Base-by-base conservation (phyloP, 2,797 vertebrate genomes). In the Arvicola amphibius region DNA sequence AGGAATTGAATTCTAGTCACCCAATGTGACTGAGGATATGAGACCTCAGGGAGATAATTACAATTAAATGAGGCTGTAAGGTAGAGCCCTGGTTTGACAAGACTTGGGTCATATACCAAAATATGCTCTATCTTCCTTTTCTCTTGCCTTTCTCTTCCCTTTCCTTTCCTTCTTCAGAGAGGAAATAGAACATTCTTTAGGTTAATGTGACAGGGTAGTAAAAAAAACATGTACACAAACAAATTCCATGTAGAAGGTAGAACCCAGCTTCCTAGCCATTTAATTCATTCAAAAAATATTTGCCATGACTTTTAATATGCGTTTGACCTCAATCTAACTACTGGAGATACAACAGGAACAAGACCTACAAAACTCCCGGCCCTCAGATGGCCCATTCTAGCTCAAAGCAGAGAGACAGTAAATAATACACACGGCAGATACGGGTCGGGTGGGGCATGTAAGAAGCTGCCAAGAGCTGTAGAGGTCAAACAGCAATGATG, bases 251-350 rank as follows among this genome's bases (percentile, higher is more conserved):
- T 56, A 19, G n/a, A 94, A 92, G 40, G 37, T 73, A 29, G 94
- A 73, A 86, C 6, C 29, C 65, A 94, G 40, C 40, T 37, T 69
- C 34, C 88, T 79, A 71, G 73, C 16, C 53, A 86, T 46, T 80
- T 81, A 8, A 67, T 34, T 87, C 63, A 80, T 69, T 93, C 37
- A 9, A 29, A 37, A 94, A 90, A 79, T n/a, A 92, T 48, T 87
- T 79, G 53, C 56, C 16, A 79, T 76, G 46, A 53, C n/a, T 56
- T 86, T 59, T 74, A 78, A 23, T 67, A 32, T 25, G 43, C n/a
- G n/a, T 74, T 11, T 85, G 84, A 88, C 73, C 34, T 13, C 37
- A 83, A 43, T 43, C 37, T 69, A 93, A 94, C 51, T 51, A 73
- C 29, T 14, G 29, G 46, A 25, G 79, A 46, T 34, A 29, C 40